Percentiles rank a stretch among this genome's conserved stretches.
Conservation (phyloP, 1,140 invertebrate genomes). For the Panulirus ornatus region DNA sequence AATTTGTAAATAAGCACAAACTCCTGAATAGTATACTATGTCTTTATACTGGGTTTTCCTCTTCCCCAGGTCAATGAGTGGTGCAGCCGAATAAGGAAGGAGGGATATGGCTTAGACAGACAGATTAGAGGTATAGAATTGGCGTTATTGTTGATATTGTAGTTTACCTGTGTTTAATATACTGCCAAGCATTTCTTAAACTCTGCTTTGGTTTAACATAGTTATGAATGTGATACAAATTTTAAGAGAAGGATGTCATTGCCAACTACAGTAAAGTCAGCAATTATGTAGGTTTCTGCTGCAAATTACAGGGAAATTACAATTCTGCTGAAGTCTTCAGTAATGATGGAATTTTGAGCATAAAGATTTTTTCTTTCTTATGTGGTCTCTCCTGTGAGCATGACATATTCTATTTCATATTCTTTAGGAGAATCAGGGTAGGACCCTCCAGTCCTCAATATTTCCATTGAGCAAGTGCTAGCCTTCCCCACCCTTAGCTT, state of each 20-base stretch:
- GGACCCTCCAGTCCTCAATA: no score
- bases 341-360: not conserved
- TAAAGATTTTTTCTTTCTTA: not conserved
- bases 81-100: slow-evolving; percentile 94
- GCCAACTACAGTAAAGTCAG: no score
- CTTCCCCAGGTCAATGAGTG: slow-evolving; percentile 92
- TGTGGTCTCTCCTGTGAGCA: not conserved
- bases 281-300: no score
- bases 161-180: slow-evolving; percentile 52
- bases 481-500: no score
- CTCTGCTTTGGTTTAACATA: no score
- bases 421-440: no score
- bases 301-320: no score
- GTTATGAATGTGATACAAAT: no score
- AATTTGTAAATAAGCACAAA: not conserved
- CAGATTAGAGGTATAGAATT: slow-evolving; percentile 88
- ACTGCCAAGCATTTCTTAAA: slow-evolving; percentile 5
- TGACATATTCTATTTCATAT: no score
- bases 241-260: no score
- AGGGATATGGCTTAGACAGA: slow-evolving; percentile 93
- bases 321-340: no score
- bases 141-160: not conserved
- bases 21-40: not conserved
- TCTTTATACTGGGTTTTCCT: not conserved
- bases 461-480: no score